These are phyloP conservation scores for Lutraria lutraria DNA, from an alignment of 2,888 invertebrate species.

Conservation along the genomic window DNA sequence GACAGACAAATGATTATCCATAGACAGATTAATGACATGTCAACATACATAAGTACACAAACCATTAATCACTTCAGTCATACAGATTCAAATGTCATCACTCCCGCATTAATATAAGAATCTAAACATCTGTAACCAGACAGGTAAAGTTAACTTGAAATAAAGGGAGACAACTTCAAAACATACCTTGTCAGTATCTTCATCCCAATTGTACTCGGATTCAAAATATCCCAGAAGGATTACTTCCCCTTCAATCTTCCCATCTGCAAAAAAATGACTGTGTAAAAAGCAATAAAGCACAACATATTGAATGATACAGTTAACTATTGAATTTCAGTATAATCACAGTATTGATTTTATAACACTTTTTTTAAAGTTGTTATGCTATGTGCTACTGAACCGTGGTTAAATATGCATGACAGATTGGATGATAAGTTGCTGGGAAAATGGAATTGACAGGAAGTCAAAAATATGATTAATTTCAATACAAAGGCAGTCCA, in stretches of 20 bases:
- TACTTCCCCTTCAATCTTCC: constrained; percentile 83
- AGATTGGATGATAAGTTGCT: background rate
- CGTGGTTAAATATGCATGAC: background rate
- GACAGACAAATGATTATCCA: no score
- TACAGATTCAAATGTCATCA: no score
- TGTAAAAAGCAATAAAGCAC: background rate
- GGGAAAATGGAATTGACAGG: background rate
- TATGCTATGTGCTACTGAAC: no score
- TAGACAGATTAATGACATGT: no score
- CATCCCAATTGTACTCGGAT: constrained; percentile 87
- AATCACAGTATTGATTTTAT: background rate
- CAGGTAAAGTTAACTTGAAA: background rate
- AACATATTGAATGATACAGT: background rate
- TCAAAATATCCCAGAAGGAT: constrained; percentile 85
- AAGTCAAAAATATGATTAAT: background rate
- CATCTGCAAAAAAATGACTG: constrained; percentile 81
- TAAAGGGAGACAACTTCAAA: constrained; percentile 32
- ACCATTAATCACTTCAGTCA: no score
- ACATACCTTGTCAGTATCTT: constrained; percentile 72
- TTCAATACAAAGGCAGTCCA: background rate
- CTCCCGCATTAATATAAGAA: no score
- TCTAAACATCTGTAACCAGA: background rate
- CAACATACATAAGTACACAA: no score
- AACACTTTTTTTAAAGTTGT: no score
- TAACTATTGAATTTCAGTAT: background rate